Conservation (phyloP, 2,797 vertebrate species). For the Carcharodon carcharias region DNA sequence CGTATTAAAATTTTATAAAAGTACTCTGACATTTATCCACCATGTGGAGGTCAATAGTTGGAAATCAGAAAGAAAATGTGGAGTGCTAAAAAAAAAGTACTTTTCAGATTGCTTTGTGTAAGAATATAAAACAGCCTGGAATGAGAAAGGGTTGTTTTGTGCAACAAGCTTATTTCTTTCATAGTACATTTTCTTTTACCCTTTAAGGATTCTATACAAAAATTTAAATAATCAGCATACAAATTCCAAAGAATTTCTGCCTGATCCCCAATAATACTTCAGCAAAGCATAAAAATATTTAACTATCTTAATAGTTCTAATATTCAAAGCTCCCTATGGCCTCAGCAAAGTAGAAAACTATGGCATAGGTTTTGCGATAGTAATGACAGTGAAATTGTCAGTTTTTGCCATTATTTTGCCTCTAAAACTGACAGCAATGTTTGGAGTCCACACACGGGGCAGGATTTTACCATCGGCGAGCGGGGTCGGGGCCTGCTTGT, state of each 20-base stretch:
- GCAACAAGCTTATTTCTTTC: background rate
- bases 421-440: background rate
- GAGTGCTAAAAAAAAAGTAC: background rate
- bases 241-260: background rate
- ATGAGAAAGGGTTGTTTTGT: background rate
- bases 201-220: background rate
- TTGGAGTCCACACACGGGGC: too few relatives aligned
- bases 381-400: background rate
- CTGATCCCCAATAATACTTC: background rate
- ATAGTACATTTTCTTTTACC: background rate
- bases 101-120: background rate
- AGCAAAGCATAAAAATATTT: background rate
- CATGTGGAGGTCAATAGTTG: background rate
- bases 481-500: too few relatives aligned
- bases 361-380: background rate
- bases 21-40: background rate
- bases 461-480: too few relatives aligned
- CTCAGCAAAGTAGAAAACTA: background rate
- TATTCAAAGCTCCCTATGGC: background rate
- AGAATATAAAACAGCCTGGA: background rate
- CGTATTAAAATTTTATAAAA: background rate
- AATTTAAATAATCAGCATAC: background rate
- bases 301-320: background rate
- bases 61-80: background rate
- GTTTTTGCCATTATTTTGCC: background rate